Percentiles rank a stretch among this genome's conserved stretches.
phyloP scores from a whole-genome alignment of 2,888 invertebrate genomes.

The Napeogenes inachia region DNA sequence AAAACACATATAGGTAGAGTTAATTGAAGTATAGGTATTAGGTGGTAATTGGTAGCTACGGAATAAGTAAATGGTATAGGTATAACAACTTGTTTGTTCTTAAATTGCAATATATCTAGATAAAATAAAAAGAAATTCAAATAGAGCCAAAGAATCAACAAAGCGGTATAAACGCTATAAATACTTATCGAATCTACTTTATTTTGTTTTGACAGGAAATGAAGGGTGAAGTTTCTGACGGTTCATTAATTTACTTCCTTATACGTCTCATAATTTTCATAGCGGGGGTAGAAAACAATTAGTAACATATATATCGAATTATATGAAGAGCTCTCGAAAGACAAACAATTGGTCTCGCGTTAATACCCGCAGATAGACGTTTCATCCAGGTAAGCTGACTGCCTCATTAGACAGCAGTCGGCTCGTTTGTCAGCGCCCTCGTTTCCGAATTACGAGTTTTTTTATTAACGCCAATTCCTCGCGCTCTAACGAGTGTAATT shows the following conservation, averaged over 20 bases:
- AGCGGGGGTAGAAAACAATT: background rate
- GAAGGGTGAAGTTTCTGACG: constrained; percentile 27
- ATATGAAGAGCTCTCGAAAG: constrained; percentile 1
- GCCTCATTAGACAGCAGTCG: constrained; percentile 61
- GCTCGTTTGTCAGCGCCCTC: constrained; percentile 67
- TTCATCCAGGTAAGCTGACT: constrained; percentile 57
- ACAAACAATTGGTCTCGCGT: constrained; percentile 30
- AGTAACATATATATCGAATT: constrained; percentile 1
- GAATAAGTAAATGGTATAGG: background rate
- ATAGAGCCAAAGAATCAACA: background rate
- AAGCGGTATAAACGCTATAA: background rate
- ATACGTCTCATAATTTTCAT: constrained; percentile 1
- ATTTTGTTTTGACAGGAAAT: constrained; percentile 23
- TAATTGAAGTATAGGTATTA: too few species aligned
- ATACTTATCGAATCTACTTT: constrained; percentile 14
- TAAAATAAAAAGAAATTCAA: background rate
- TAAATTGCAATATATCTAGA: background rate
- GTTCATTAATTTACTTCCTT: constrained; percentile 29
- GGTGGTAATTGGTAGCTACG: background rate
- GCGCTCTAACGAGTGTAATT: constrained; percentile 63
- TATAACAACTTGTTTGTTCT: background rate
- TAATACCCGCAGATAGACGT: constrained; percentile 40
- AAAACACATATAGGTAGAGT: too few species aligned
- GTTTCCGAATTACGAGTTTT: constrained; percentile 51
- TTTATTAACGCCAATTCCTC: constrained; percentile 72